Conservation (phyloP, 1,140 invertebrate genomes). For the Drosophila kurseongensis region DNA sequence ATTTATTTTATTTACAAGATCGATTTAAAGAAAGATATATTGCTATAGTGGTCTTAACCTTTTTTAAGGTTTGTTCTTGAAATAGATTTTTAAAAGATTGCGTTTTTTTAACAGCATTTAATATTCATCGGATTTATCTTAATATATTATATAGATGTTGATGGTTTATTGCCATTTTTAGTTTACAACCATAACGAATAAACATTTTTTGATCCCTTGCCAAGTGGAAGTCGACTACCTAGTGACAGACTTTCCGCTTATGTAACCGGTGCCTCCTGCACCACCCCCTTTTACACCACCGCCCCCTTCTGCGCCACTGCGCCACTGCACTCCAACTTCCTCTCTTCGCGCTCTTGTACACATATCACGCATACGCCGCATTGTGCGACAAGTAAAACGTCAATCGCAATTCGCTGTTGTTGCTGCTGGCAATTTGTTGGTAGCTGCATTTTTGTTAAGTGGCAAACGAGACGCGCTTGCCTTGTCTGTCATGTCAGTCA, state of each 20-base stretch:
- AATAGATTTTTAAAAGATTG: no score
- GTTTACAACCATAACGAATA: not conserved
- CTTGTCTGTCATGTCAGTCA: conserved; percentile 48
- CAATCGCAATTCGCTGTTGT: conserved; percentile 59
- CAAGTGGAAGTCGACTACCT: conserved; percentile 14
- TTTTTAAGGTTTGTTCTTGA: no score
- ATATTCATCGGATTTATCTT: no score
- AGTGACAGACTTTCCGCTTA: conserved; percentile 24
- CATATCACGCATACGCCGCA: conserved; percentile 69
- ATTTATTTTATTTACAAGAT: no score
- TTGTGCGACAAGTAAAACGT: conserved; percentile 53
- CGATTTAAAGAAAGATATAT: no score
- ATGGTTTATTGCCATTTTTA: not conserved
- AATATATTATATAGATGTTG: no score
- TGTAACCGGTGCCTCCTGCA: conserved; percentile 13
- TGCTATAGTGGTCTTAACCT: no score
- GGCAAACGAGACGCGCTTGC: conserved; percentile 64
- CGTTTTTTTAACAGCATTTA: no score
- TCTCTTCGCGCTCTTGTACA: conserved; percentile 29
- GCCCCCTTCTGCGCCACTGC: conserved; percentile 1
- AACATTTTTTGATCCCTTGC: conserved; percentile 10
- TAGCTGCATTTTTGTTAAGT: conserved; percentile 71
- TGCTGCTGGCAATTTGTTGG: conserved; percentile 60
- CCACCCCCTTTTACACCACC: not conserved
- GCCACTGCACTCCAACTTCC: conserved; percentile 10